phyloP scores from a whole-genome alignment of 2,888 invertebrate genomes.

The Ectropis crepuscularia region DNA sequence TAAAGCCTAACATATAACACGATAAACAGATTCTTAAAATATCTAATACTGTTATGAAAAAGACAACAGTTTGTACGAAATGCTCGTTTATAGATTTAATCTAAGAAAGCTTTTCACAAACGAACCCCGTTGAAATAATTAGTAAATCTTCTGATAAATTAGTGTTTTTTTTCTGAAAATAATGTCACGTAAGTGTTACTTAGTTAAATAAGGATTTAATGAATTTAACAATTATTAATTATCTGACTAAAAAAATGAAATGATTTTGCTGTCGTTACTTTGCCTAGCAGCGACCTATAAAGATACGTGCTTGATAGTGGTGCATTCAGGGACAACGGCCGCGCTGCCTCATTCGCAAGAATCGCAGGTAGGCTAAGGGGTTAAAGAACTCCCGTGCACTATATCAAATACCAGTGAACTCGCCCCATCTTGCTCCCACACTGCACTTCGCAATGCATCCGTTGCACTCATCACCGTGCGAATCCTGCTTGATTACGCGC shows the following conservation, averaged over 20 bases:
- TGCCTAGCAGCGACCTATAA: slow-evolving; percentile 78
- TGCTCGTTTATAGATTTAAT: too few species aligned
- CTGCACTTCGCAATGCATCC: slow-evolving; percentile 71
- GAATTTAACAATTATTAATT: not conserved
- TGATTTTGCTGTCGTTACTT: slow-evolving; percentile 61
- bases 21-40: too few species aligned
- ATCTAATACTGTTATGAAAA: too few species aligned
- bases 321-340: slow-evolving; percentile 83
- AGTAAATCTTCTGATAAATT: too few species aligned
- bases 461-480: slow-evolving; percentile 75
- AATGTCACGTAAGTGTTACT: too few species aligned
- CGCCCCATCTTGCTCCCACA: slow-evolving; percentile 70
- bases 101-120: too few species aligned
- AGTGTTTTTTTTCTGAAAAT: too few species aligned
- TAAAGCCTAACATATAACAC: too few species aligned
- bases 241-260: not conserved
- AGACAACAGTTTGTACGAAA: too few species aligned
- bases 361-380: slow-evolving; percentile 85
- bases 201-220: not conserved
- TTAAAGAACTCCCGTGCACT: slow-evolving; percentile 84
- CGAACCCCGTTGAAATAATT: too few species aligned
- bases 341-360: slow-evolving; percentile 82
- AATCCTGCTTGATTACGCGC: slow-evolving; percentile 82
- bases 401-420: slow-evolving; percentile 85
- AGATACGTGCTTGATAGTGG: slow-evolving; percentile 78